Percentiles rank a stretch among this genome's conserved stretches.
These are phyloP conservation scores for Mesoclemmys tuberculata DNA, from an alignment of 2,113 vertebrate genomes.

Conservation along the genomic window DNA sequence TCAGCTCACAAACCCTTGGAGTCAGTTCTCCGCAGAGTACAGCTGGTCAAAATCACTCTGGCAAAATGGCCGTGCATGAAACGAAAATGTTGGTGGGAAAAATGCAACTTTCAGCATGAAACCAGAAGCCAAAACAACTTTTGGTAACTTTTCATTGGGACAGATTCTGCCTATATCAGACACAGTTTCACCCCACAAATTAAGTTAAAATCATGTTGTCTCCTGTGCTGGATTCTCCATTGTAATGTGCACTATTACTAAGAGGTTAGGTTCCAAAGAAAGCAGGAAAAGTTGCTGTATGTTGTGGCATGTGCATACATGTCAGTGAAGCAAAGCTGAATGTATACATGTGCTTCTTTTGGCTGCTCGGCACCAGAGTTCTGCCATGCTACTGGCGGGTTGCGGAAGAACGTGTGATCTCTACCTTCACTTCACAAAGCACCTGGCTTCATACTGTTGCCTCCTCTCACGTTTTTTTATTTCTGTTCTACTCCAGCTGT, in stretches of 20 bases:
- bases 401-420: background rate
- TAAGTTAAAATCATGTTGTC: background rate
- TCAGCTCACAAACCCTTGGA: too few relatives aligned
- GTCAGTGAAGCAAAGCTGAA: rapidly evolving
- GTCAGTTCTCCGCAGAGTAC: background rate
- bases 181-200: background rate
- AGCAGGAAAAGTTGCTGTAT: background rate
- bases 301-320: background rate
- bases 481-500: background rate
- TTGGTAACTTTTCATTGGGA: background rate
- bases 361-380: too few relatives aligned
- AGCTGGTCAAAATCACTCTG: too few relatives aligned
- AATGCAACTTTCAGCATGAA: background rate
- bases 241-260: background rate
- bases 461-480: background rate
- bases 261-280: background rate
- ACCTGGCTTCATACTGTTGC: background rate
- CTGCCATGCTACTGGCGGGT: background rate
- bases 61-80: background rate
- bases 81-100: background rate
- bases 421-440: background rate
- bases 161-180: background rate
- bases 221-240: background rate
- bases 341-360: background rate
- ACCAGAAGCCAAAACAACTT: background rate